Base-by-base conservation (phyloP, 37 sponge, comb jelly and placozoan genomes). In the Ephydatia muelleri region DNA sequence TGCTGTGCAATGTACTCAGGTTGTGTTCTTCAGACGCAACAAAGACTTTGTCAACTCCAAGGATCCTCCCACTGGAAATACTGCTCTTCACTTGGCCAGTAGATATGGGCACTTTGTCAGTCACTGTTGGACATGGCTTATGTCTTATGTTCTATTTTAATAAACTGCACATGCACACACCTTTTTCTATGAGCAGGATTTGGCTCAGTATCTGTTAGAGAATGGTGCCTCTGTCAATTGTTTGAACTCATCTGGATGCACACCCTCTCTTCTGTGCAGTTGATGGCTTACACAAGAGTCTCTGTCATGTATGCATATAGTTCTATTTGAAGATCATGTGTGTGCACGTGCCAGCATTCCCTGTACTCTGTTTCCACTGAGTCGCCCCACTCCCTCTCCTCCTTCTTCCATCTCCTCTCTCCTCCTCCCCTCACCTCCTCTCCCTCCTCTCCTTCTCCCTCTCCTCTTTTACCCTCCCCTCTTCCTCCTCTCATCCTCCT, bases 41-140 rank as follows among this genome's bases (percentile, higher is more conserved):
- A 76, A 78, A 40, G 29, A 34, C 0, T 91, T 91, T 87, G 81
- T 91, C 26, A 87, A 91, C 36, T 69, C 77, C 37, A 30, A 13
- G 25, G 92, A 88, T 76, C 81, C 43, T 0, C 79, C 77, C 65
- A 77, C 81, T 43, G 96, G 93, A 9, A 96, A 96, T 82, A 96
- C 90, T 26, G 83, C 93, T 6, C 88, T 96, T 13, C 96, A 93
- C 77, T 47, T 96, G 28, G 93, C 96, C 33, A 85, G 87, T 73
- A 84, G 91, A 70, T 73, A 88, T 72, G 96, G 93, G 16, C 92
- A 94, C 75, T 81, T 93, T 69, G 87, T 91, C 27, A 76, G 85
- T 70, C 57, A 77, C 5, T 80, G 76, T 16, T 77, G 78, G n/a
- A n/a, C n/a, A n/a, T n/a, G n/a, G n/a, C n/a, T n/a, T n/a, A n/a